Evolutionary conservation across 2,888 invertebrate genomes (phyloP), one percentile per base, ranked within the genome.

Genomic region (Carpatolechia fugitivella): DNA sequence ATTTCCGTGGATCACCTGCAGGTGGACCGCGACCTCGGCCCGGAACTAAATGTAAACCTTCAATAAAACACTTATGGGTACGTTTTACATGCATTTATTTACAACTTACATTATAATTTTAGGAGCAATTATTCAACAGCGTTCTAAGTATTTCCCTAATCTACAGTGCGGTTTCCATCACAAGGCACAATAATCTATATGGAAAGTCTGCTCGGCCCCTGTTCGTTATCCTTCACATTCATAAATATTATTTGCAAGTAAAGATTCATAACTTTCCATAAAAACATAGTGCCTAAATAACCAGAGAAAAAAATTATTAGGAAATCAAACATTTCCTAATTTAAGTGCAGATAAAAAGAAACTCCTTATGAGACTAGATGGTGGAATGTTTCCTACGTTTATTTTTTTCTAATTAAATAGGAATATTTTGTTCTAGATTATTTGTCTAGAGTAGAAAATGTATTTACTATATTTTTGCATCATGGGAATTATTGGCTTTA

Each of bases 311-410:
- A 47, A 60, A 60, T 56, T n/a, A n/a, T n/a, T 58, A 60, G 60
- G 57, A 63, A 63, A 59, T 60, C 56, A 63, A 58, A 44, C 56
- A 62, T 29, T 55, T 55, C 33, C 48, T 55, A 57, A 52, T 52
- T 7, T 31, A 53, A 54, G 56, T 54, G 56, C 54, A 48, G 52
- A 55, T 14, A 18, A 48, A 71, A 69, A 66, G 69, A 69, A 73
- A 75, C 72, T 68, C 64, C 76, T 79, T 80, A 81, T 50, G 63
- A 78, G 80, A 82, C 82, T 82, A 83, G 79, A 78, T 70, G 75
- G 77, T 83, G 86, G 85, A 86, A 86, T 86, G 85, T 86, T 68
- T 72, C 72, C 82, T 85, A 79, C 72, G 66, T 68, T n/a, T 64
- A 78, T 71, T 66, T 70, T 69, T 64, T 65, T 65, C 64, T 65